These are phyloP conservation scores for Guaruba guarouba DNA, from an alignment of 2,113 vertebrate genomes.

Conservation along the genomic window DNA sequence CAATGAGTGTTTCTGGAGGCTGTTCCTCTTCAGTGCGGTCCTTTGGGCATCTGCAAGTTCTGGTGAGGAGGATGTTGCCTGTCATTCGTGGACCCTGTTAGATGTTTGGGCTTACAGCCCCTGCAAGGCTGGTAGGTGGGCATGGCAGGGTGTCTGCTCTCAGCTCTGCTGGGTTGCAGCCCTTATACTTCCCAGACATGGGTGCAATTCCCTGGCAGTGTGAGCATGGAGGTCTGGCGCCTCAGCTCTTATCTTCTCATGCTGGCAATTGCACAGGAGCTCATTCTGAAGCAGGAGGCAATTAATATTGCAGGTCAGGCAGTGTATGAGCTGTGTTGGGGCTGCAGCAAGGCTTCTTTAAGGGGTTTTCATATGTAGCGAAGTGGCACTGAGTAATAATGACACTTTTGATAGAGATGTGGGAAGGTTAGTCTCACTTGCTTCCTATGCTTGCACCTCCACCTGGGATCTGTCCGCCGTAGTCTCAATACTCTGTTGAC, in stretches of 20 bases:
- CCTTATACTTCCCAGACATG: rapidly evolving
- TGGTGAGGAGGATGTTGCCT: background rate
- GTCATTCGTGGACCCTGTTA: background rate
- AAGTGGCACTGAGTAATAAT: background rate
- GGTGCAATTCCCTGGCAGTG: rapidly evolving
- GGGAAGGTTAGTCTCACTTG: background rate
- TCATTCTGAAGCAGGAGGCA: background rate
- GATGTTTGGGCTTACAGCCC: background rate
- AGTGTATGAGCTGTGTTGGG: rapidly evolving
- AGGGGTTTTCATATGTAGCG: background rate
- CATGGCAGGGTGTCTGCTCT: background rate
- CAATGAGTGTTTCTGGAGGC: background rate
- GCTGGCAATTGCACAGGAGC: background rate
- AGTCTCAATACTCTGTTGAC: slow-evolving; percentile 15
- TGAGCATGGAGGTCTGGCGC: rapidly evolving
- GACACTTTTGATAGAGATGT: rapidly evolving
- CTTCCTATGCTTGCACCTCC: rapidly evolving
- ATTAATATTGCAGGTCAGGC: background rate
- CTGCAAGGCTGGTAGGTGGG: background rate
- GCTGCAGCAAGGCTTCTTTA: background rate
- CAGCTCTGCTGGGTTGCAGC: background rate
- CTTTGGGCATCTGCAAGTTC: rapidly evolving
- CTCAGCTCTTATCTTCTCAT: background rate
- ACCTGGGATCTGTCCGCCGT: rapidly evolving
- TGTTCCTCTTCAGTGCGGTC: rapidly evolving